Evolutionary conservation across 2,113 vertebrate species (phyloP).

Genomic region (Bambusicola thoracicus): DNA sequence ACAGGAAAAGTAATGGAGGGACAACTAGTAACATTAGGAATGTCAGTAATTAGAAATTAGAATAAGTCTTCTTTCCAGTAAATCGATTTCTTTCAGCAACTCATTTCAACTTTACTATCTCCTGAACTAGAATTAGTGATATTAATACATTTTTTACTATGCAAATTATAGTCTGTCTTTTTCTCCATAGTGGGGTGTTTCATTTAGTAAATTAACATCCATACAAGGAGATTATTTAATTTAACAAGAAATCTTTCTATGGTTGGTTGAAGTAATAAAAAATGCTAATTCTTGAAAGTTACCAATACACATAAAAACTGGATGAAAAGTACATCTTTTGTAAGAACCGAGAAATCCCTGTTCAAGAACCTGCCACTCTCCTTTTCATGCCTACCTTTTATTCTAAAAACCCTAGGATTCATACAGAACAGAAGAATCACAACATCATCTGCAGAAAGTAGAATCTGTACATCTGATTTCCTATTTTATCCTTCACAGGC

Average conservation of each 20-base stretch:
- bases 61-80: not conserved
- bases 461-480: not conserved
- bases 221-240: not conserved
- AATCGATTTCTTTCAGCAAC: conserved; percentile 34
- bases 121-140: conserved; percentile 11
- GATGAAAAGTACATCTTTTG: not conserved
- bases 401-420: not conserved
- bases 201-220: not conserved
- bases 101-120: conserved; percentile 14
- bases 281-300: not conserved
- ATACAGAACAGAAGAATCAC: not conserved
- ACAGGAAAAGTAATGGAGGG: not conserved
- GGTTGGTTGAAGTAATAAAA: not conserved
- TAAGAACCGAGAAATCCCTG: not conserved
- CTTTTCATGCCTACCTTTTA: not conserved
- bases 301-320: not conserved
- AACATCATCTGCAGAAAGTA: not conserved
- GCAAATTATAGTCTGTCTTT: conserved; percentile 10
- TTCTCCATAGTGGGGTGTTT: not conserved
- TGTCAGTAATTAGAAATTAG: conserved; percentile 7
- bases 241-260: conserved; percentile 5
- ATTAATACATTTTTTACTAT: conserved; percentile 22
- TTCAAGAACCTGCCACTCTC: not conserved
- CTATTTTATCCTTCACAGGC: conserved; percentile 4
- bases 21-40: conserved; percentile 1